Conservation (phyloP, 2,113 vertebrate species). For the Cryptomyrus ogoouensis region DNA sequence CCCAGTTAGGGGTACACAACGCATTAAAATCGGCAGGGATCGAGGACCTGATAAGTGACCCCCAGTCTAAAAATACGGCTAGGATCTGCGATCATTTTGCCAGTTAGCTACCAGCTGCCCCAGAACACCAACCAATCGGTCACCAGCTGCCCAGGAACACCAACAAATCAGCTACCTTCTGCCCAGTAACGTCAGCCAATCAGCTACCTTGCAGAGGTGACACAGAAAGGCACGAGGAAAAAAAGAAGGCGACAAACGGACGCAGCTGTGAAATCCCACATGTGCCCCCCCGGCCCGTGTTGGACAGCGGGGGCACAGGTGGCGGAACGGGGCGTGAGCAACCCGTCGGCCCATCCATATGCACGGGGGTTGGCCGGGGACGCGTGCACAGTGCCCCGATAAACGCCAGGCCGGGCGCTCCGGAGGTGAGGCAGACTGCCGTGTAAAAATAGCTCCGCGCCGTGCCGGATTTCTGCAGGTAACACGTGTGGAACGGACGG, state of each 20-base stretch:
- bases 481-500: conserved; percentile 30
- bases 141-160: background rate
- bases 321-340: background rate
- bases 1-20: background rate
- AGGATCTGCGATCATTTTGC: background rate
- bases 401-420: background rate
- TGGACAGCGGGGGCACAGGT: background rate
- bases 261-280: background rate
- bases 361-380: background rate
- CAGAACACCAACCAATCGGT: background rate
- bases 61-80: background rate
- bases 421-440: conserved; percentile 22
- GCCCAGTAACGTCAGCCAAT: background rate
- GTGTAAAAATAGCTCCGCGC: conserved; percentile 42
- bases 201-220: background rate
- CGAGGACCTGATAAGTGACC: background rate
- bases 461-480: conserved; percentile 36
- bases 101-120: background rate
- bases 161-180: background rate
- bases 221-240: background rate
- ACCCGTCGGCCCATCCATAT: background rate
- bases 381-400: background rate
- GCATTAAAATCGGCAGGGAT: background rate
- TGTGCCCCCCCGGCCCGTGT: background rate
- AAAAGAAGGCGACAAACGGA: background rate